Evolutionary conservation across 1,140 invertebrate genomes (phyloP), one percentile per base, ranked within the genome.

Genomic region (Temnothorax curvispinosus): DNA sequence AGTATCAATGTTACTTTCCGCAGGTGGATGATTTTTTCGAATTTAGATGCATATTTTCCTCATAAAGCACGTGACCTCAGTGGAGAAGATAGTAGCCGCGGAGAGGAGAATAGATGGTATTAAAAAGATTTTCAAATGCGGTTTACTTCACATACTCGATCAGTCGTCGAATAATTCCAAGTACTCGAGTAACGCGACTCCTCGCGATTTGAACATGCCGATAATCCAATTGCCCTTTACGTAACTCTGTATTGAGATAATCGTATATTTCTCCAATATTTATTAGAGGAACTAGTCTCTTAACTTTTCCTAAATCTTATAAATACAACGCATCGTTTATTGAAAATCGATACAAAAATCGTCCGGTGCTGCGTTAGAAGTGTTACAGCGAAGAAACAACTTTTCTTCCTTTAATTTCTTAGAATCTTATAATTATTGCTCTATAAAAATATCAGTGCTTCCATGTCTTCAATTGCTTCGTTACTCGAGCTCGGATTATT

Each of bases 391-490:
- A 15, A 58, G 41, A 60, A 41, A 58, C 67, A 58, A n/a, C 35
- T 82, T 58, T 38, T 38, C 62, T 69, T 7, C 38, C 44, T 27
- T 74, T 50, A 47, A 84, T 84, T 74, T 47, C 56, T 60, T 72
- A 74, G 27, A 82, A 72, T 60, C 69, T 74, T 74, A 50, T 18
- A 41, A 50, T 74, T 84, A 84, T 84, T 84, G 80, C 52, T 84
- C 69, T 84, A 84, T 84, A 84, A 84, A 84, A 84, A 84, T 84
- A 84, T 84, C 80, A 47, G 13, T 84, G 69, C 44, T 84, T 47
- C 38, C 58, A 15, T 41, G 44, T 47, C 18, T 64, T 64, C 32
- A 52, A 82, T 60, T 27, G 54, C 41, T 72, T 58, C 52, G 35
- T 60, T 44, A 72, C 65, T 84, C 80, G 80, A 74, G 54, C 18